Conservation (phyloP, 1,140 invertebrate species). For the Halyomorpha halys region DNA sequence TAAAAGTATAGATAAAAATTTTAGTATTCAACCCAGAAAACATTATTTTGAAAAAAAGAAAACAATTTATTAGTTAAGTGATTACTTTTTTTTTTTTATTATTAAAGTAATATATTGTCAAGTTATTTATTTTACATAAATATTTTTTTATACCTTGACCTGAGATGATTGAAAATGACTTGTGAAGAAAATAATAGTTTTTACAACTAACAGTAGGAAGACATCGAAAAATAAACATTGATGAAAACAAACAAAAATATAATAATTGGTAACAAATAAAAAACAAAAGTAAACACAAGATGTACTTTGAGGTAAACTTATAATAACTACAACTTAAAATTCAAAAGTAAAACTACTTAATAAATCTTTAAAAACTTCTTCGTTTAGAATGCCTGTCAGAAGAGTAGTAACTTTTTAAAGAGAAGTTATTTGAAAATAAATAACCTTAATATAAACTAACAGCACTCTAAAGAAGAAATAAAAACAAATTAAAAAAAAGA, state of each 20-base stretch:
- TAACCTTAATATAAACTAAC: not conserved
- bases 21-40: not conserved
- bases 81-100: not conserved
- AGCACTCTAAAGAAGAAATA: not conserved
- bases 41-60: not conserved
- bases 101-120: not conserved
- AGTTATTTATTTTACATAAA: conserved; percentile 7
- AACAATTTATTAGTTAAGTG: not conserved
- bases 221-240: not conserved
- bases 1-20: not conserved
- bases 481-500: not conserved
- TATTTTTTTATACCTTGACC: not conserved
- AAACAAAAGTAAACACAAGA: conserved; percentile 7
- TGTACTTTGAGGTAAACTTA: conserved; percentile 8
- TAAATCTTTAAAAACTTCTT: too few species aligned
- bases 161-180: conserved; percentile 1
- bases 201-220: not conserved
- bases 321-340: too few species aligned
- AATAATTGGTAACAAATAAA: conserved; percentile 13
- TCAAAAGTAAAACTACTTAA: too few species aligned
- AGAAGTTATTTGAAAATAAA: too few species aligned
- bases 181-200: not conserved
- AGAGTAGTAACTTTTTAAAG: too few species aligned
- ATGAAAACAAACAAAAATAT: not conserved
- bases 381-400: too few species aligned